Evolutionary conservation across 64 coral and sea anemone genomes (phyloP).

Genomic region (Dendrophyllia cribrosa): DNA sequence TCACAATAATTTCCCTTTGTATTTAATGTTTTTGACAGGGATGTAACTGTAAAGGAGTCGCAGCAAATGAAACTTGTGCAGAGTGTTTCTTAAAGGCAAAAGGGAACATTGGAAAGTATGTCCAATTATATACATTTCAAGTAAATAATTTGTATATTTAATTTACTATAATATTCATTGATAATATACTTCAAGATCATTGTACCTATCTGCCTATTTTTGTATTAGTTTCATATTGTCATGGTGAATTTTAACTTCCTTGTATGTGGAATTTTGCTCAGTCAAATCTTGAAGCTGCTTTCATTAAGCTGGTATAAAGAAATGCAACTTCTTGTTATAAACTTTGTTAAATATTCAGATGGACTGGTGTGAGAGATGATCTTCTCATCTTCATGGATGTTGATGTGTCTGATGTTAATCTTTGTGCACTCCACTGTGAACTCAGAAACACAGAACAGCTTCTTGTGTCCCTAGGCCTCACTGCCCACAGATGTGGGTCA

Average conservation of each 20-base stretch:
- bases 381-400: constrained; percentile 3
- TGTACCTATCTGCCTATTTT: no score
- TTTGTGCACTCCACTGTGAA: constrained; percentile 63
- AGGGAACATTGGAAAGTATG: constrained; percentile 51
- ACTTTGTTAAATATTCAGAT: not conserved
- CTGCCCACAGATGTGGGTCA: constrained; percentile 24
- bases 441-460: constrained; percentile 63
- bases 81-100: constrained; percentile 41
- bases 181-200: no score
- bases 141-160: not conserved
- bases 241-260: no score
- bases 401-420: constrained; percentile 26
- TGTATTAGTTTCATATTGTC: no score
- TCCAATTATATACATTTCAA: not conserved
- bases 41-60: constrained; percentile 27
- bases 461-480: constrained; percentile 32
- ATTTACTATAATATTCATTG: no score
- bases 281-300: no score
- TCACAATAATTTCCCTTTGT: not conserved
- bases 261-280: no score
- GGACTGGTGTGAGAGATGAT: constrained; percentile 53
- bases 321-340: no score
- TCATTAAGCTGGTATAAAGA: no score
- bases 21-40: constrained; percentile 15
- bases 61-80: constrained; percentile 16